These are phyloP conservation scores for Pseudois nayaur DNA, from an alignment of 2,113 vertebrate species.

Conservation along the genomic window DNA sequence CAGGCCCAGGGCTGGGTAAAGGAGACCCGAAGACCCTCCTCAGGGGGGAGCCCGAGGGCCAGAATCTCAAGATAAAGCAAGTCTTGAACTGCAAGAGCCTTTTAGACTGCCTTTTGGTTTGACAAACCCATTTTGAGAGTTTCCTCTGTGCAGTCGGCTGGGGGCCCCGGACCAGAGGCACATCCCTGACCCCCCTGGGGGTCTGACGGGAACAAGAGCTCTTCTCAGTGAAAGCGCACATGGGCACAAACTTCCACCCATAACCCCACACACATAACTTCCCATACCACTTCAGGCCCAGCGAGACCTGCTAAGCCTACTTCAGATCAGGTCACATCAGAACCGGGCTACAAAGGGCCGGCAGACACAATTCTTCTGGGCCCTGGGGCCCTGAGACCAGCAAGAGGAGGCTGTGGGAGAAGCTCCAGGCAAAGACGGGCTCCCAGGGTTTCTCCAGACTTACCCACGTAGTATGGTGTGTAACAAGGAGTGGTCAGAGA, in stretches of 20 bases:
- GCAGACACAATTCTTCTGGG: not conserved
- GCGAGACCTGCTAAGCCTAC: not conserved
- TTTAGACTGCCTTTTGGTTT: not conserved
- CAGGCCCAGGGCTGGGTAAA: not conserved
- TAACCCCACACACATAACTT: not conserved
- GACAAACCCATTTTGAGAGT: not conserved
- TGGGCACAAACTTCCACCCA: not conserved
- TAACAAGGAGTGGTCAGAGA: slow-evolving; percentile 97
- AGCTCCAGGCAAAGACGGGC: not conserved
- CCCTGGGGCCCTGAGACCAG: fast-evolving
- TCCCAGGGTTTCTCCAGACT: slow-evolving; percentile 62
- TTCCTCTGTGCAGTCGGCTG: not conserved
- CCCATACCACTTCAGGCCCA: not conserved
- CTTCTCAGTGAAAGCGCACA: not conserved
- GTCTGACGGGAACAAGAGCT: not conserved
- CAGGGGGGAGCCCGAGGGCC: not conserved
- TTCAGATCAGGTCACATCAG: not conserved
- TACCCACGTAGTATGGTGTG: slow-evolving; percentile 98
- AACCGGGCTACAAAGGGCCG: not conserved
- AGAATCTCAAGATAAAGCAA: not conserved
- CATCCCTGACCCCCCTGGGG: not conserved
- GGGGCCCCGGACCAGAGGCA: not conserved
- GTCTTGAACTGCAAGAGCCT: not conserved
- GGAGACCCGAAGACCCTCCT: not conserved
- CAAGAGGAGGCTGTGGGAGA: not conserved